A percentile compares a stretch with the other conserved stretches of the same genome.
Conservation (phyloP, 1,140 invertebrate genomes). For the Drosophila santomea region DNA sequence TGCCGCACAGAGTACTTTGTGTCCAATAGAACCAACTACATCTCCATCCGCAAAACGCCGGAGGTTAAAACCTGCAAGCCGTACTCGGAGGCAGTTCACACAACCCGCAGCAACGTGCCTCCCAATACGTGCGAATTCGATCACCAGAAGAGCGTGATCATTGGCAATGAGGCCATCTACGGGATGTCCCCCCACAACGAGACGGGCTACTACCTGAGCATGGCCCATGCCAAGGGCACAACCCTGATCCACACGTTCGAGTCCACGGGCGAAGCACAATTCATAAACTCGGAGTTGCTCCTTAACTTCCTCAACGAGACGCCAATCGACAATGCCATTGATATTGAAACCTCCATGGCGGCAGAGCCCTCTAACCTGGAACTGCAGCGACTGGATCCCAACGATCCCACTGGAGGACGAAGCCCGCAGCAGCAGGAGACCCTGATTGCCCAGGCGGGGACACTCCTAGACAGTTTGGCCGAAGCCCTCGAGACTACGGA, state of each 20-base stretch:
- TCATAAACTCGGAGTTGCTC: slow-evolving; percentile 76
- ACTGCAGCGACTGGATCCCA: slow-evolving; percentile 61
- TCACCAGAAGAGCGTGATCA: slow-evolving; percentile 82
- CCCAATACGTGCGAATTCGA: slow-evolving; percentile 81
- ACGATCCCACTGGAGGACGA: slow-evolving; percentile 79
- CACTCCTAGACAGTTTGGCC: slow-evolving; percentile 77
- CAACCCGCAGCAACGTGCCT: slow-evolving; percentile 79
- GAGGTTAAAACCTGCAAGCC: slow-evolving; percentile 77
- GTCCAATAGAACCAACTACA: slow-evolving; percentile 80
- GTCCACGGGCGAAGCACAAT: slow-evolving; percentile 82
- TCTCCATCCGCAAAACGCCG: slow-evolving; percentile 81
- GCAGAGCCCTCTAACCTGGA: slow-evolving; percentile 58
- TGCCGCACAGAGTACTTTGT: slow-evolving; percentile 84
- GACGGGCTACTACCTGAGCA: slow-evolving; percentile 78
- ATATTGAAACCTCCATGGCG: slow-evolving; percentile 74
- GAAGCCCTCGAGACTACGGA: slow-evolving; percentile 85
- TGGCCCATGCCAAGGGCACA: slow-evolving; percentile 79
- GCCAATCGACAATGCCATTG: slow-evolving; percentile 72
- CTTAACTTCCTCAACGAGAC: slow-evolving; percentile 77
- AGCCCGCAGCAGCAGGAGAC: slow-evolving; percentile 70
- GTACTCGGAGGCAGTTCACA: slow-evolving; percentile 75
- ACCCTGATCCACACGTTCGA: slow-evolving; percentile 83
- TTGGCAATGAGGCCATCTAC: slow-evolving; percentile 82
- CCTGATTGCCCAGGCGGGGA: slow-evolving; percentile 63
- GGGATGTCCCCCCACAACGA: slow-evolving; percentile 75